phyloP scores from a whole-genome alignment of 1,140 invertebrate species.

The Asbolus verrucosus region DNA sequence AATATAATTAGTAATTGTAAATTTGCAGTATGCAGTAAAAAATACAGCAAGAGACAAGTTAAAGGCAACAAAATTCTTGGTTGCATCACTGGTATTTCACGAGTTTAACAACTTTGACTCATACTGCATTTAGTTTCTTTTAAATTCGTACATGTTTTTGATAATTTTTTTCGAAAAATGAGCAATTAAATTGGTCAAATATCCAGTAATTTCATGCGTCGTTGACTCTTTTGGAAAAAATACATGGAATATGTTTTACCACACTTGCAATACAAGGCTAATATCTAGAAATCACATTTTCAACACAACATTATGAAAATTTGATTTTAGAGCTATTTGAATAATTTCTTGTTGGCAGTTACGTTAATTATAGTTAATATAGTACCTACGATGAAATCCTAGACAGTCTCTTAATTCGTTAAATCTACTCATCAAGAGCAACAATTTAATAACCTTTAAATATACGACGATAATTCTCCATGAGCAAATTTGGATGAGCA shows the following conservation, averaged over 20 bases:
- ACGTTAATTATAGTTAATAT: no score
- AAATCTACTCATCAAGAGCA: conserved; percentile 17
- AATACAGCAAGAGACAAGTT: conserved; percentile 1
- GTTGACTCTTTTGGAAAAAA: no score
- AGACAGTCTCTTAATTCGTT: conserved; percentile 33
- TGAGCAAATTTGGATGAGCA: no score
- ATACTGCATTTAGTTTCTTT: no score
- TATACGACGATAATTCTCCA: no score
- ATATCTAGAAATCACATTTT: conserved; percentile 20
- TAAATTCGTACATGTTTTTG: neutral
- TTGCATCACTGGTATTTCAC: no score
- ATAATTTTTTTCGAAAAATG: neutral
- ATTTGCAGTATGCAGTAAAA: no score
- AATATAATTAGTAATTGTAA: no score
- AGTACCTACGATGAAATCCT: conserved; percentile 16
- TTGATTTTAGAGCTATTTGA: conserved; percentile 3
- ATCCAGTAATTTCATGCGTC: neutral
- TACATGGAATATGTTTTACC: neutral
- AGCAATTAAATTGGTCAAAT: conserved; percentile 13
- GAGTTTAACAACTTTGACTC: no score
- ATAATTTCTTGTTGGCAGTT: conserved; percentile 2
- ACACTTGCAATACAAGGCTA: neutral
- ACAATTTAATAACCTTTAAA: conserved; percentile 26
- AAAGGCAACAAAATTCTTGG: no score
- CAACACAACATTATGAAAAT: neutral